A percentile compares a stretch with the other conserved stretches of the same genome.
Conservation (phyloP, 2,888 invertebrate species). For the Cephus pulcher region DNA sequence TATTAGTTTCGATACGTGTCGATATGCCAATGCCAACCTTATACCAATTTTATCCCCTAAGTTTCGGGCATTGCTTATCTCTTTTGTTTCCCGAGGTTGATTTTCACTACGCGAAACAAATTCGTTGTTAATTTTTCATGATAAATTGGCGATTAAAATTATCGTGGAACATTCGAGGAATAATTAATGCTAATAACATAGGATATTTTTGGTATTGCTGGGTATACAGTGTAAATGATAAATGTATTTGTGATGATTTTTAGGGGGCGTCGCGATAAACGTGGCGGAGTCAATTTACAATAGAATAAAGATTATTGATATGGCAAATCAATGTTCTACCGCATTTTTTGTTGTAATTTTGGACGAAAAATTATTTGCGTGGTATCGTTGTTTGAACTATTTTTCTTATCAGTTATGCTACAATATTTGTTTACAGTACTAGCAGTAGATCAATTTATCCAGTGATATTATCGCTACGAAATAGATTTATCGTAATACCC, state of each 20-base stretch:
- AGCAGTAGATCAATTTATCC: neutral
- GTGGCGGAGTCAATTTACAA: neutral
- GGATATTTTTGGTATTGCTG: no score
- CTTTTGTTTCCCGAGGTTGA: neutral
- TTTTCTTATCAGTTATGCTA: no score
- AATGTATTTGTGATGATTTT: no score
- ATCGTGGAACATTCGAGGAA: neutral
- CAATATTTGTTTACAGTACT: neutral
- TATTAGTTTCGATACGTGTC: conserved; percentile 30
- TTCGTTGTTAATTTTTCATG: neutral
- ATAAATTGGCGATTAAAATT: neutral
- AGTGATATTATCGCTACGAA: neutral
- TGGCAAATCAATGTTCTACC: neutral
- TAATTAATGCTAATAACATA: neutral
- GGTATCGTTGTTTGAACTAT: no score
- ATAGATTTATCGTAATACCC: neutral
- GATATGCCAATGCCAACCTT: conserved; percentile 12
- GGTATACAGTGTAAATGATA: neutral
- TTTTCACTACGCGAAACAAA: neutral
- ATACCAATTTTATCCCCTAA: neutral
- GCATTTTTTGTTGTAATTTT: no score
- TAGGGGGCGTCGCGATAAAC: no score
- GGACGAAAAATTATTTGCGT: no score
- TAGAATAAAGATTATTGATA: neutral
- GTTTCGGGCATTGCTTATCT: neutral